phyloP scores from a whole-genome alignment of 2,888 invertebrate genomes.

The Tetranychus piercei region DNA sequence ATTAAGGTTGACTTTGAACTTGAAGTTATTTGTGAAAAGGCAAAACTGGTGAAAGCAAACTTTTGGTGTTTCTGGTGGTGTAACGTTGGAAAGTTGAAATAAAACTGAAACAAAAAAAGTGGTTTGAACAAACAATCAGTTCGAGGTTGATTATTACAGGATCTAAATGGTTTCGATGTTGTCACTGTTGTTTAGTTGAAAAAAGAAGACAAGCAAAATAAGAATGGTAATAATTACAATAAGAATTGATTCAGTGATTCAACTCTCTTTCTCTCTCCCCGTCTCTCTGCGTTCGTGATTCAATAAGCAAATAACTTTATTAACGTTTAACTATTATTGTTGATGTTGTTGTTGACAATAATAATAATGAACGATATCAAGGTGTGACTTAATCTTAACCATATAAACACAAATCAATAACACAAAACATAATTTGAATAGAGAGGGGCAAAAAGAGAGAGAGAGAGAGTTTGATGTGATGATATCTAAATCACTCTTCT shows the following conservation, averaged over 20 bases:
- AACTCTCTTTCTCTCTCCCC: background rate
- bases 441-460: conserved; percentile 1
- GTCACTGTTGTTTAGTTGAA: background rate
- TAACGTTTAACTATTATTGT: background rate
- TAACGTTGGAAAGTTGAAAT: background rate
- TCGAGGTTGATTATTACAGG: background rate
- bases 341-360: background rate
- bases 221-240: background rate
- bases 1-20: background rate
- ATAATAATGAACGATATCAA: background rate
- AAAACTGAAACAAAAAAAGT: background rate
- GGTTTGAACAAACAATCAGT: background rate
- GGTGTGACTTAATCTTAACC: background rate
- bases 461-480: background rate
- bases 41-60: background rate
- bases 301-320: background rate
- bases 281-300: background rate
- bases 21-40: background rate
- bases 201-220: background rate
- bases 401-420: conserved; percentile 1
- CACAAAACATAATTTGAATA: background rate
- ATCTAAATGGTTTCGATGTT: background rate
- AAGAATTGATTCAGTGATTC: background rate
- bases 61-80: background rate
- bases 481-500: conserved; percentile 6